Evolutionary conservation across 2,113 vertebrate genomes (phyloP).

Genomic region (Malurus alboscapulatus): DNA sequence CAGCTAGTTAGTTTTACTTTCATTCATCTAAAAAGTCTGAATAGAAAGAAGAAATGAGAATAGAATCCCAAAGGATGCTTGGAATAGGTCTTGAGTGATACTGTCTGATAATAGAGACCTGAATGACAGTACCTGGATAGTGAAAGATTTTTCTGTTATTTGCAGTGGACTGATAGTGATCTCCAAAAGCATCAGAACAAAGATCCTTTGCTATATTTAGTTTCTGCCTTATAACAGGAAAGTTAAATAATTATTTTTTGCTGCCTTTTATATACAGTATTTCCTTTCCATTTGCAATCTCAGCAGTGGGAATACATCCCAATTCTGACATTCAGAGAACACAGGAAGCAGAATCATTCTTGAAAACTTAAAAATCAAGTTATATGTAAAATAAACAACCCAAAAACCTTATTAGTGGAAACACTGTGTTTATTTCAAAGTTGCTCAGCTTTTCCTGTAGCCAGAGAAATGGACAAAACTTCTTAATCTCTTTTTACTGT

Average conservation of each 20-base stretch:
- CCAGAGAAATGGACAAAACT: neutral
- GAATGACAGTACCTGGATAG: neutral
- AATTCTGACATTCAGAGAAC: neutral
- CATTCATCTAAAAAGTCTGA: neutral
- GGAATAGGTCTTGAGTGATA: neutral
- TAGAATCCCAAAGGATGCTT: neutral
- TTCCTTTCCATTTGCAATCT: neutral
- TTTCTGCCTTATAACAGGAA: neutral
- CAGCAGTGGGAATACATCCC: neutral
- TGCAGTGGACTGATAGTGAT: neutral
- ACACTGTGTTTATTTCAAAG: neutral
- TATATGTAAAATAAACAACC: neutral
- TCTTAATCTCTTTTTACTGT: neutral
- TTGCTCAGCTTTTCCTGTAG: neutral
- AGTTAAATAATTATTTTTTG: neutral
- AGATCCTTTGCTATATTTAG: neutral
- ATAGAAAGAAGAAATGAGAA: neutral
- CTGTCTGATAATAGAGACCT: neutral
- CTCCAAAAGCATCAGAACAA: neutral
- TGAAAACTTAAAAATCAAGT: neutral
- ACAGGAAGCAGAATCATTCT: neutral
- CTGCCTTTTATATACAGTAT: neutral
- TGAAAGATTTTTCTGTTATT: neutral
- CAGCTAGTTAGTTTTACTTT: neutral
- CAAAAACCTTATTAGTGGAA: neutral